Percentiles rank a stretch among this genome's conserved stretches.
Evolutionary conservation across 2,113 vertebrate species (phyloP).

Genomic region (Arothron firmamentum): DNA sequence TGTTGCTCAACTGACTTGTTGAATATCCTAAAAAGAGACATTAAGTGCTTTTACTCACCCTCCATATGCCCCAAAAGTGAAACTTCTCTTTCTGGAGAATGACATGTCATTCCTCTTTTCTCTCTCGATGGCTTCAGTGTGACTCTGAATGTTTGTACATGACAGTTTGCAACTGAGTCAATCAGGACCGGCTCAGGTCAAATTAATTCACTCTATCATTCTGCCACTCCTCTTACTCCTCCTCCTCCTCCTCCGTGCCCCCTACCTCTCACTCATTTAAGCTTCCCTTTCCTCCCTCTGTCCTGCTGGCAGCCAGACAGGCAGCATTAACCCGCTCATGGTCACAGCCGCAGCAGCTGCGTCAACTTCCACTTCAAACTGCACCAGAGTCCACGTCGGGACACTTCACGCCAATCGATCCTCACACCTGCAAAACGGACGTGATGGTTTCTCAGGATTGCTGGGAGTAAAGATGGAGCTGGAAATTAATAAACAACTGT

Average conservation of each 20-base stretch:
- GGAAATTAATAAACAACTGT: conserved; percentile 55
- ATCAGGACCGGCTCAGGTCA: conserved; percentile 71
- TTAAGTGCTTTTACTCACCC: conserved; percentile 71
- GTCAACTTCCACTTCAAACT: background rate
- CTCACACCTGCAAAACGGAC: conserved; percentile 5
- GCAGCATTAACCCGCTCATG: conserved; percentile 67
- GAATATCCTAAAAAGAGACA: conserved; percentile 6
- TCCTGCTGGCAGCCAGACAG: conserved; percentile 67
- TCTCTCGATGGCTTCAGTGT: conserved; percentile 57
- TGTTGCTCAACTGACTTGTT: background rate
- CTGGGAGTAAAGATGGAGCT: conserved; percentile 36
- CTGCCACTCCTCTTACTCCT: conserved; percentile 70
- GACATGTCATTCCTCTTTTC: conserved; percentile 67
- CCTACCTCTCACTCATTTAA: conserved; percentile 76
- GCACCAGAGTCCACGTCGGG: conserved; percentile 1
- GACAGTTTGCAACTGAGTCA: conserved; percentile 68
- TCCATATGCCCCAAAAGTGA: conserved; percentile 76
- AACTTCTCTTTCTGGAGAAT: conserved; percentile 78
- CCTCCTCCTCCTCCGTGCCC: conserved; percentile 71
- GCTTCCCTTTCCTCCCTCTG: conserved; percentile 70
- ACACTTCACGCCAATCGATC: conserved; percentile 12
- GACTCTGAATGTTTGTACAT: conserved; percentile 47
- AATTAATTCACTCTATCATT: conserved; percentile 72
- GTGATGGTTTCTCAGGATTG: conserved; percentile 16
- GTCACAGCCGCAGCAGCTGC: conserved; percentile 32